Evolutionary conservation across 1,140 invertebrate species (phyloP).

Genomic region (Belonocnema kinseyi): DNA sequence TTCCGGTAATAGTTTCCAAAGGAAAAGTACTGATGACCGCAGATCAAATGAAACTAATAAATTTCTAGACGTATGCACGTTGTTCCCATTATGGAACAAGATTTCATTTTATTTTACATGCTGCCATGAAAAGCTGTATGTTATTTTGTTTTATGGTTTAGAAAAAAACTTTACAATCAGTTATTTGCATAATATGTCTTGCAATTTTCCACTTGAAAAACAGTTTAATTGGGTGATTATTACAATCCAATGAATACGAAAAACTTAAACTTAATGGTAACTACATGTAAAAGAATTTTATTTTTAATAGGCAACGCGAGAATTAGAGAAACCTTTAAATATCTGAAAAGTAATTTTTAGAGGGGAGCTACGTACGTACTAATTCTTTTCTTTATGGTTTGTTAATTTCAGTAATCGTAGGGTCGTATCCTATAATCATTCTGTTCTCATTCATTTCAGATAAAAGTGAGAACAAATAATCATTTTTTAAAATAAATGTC

Average conservation of each 20-base stretch:
- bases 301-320: too few relatives aligned
- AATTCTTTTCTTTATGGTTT: not conserved
- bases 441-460: not conserved
- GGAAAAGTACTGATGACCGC: slow-evolving; percentile 5
- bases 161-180: not conserved
- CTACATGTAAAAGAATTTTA: too few relatives aligned
- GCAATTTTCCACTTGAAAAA: not conserved
- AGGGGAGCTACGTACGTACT: not conserved
- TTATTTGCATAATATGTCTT: not conserved
- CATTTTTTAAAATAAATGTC: not conserved
- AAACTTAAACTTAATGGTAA: too few relatives aligned
- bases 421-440: not conserved
- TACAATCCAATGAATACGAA: too few relatives aligned
- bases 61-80: not conserved
- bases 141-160: not conserved
- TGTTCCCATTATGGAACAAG: not conserved
- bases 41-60: not conserved
- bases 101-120: too few relatives aligned
- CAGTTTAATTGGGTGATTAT: too few relatives aligned
- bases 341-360: too few relatives aligned
- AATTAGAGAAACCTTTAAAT: too few relatives aligned
- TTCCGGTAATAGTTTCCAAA: not conserved
- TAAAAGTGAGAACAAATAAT: not conserved
- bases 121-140: not conserved
- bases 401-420: not conserved